A percentile compares a stretch with the other conserved stretches of the same genome.
phyloP scores from a whole-genome alignment of 2,797 vertebrate genomes.

The Hypotaenidia philippensis region DNA sequence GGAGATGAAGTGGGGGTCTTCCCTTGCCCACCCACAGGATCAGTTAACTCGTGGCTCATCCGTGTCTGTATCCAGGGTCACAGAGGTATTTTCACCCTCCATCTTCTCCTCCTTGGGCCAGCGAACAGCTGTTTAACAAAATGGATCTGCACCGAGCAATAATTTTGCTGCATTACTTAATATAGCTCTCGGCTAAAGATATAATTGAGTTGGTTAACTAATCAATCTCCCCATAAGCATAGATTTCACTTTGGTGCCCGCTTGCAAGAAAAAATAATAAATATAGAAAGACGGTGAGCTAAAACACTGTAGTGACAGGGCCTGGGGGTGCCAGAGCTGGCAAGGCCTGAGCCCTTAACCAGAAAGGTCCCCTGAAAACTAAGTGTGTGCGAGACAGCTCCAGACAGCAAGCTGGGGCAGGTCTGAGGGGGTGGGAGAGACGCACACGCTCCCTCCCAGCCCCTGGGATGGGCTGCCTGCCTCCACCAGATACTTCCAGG shows the following conservation, averaged over 20 bases:
- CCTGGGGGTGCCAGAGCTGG: not conserved
- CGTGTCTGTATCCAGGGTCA: not conserved
- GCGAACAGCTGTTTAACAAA: conserved; percentile 79
- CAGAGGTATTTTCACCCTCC: conserved; percentile 69
- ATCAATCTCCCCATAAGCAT: conserved; percentile 83
- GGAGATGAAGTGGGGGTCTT: no score
- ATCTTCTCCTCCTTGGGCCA: conserved; percentile 74
- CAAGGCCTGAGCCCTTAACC: not conserved
- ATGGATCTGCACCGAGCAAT: conserved; percentile 79
- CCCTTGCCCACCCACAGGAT: not conserved
- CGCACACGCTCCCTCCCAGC: accelerated
- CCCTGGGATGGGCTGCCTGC: accelerated
- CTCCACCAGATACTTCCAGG: accelerated
- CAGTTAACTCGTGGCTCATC: not conserved
- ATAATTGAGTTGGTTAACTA: conserved; percentile 84
- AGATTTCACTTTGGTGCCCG: conserved; percentile 60
- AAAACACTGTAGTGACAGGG: not conserved
- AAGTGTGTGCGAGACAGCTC: not conserved
- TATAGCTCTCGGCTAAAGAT: conserved; percentile 82
- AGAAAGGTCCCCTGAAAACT: accelerated
- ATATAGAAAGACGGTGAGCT: not conserved
- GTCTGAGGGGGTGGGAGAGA: not conserved
- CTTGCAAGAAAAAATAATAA: conserved; percentile 64
- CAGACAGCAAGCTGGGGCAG: not conserved
- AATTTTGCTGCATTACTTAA: conserved; percentile 82